Conservation (phyloP, 2,113 vertebrate genomes). For the Erythrocercus mccallii region DNA sequence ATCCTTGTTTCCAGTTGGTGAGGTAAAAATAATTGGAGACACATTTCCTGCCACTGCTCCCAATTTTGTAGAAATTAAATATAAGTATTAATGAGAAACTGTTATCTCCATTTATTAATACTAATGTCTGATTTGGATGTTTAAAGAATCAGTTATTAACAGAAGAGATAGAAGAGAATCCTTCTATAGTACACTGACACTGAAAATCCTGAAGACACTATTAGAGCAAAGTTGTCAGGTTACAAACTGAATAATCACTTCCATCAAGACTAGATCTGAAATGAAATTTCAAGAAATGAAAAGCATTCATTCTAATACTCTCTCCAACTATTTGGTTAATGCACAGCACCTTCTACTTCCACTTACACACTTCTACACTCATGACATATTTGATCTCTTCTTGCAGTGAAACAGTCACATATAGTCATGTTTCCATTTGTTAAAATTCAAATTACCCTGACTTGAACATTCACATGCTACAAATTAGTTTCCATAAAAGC, state of each 20-base stretch:
- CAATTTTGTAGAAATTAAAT: background rate
- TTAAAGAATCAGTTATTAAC: background rate
- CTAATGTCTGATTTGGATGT: background rate
- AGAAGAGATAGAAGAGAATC: background rate
- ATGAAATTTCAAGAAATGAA: background rate
- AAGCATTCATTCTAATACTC: background rate
- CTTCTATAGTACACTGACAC: fast-evolving
- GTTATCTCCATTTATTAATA: background rate
- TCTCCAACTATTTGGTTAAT: background rate
- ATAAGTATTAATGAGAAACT: background rate
- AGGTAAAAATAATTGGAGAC: background rate
- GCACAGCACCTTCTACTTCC: background rate
- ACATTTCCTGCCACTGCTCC: background rate
- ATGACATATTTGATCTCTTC: background rate
- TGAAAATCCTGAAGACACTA: background rate
- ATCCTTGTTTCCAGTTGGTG: background rate
- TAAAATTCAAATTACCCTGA: background rate
- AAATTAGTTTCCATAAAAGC: background rate
- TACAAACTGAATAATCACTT: background rate
- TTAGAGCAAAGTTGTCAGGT: background rate
- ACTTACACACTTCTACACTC: background rate
- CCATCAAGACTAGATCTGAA: background rate
- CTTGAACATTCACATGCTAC: background rate
- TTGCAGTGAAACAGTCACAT: background rate
- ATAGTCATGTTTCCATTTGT: background rate